A percentile compares a stretch with the other conserved stretches of the same genome.
Conservation (phyloP, 2,113 vertebrate genomes). For the Hipposideros armiger region DNA sequence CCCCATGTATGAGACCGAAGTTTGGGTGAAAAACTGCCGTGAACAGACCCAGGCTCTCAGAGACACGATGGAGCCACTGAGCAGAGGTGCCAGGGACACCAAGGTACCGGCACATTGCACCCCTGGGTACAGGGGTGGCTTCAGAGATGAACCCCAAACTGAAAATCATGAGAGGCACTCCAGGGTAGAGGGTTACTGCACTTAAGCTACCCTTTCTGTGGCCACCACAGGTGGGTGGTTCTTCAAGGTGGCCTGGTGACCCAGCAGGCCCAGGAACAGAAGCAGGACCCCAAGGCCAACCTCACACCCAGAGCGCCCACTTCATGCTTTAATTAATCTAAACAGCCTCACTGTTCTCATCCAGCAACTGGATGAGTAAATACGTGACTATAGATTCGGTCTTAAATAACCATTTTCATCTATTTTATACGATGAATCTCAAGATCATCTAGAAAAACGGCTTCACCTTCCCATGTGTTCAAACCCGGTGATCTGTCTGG, state of each 20-base stretch:
- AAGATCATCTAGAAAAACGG: fast-evolving
- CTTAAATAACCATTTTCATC: fast-evolving
- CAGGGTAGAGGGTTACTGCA: fast-evolving
- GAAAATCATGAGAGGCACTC: fast-evolving
- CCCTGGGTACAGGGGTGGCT: neutral
- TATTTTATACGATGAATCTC: neutral
- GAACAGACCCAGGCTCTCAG: neutral
- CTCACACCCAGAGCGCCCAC: fast-evolving
- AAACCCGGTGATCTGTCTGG: neutral
- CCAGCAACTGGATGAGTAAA: fast-evolving
- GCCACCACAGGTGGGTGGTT: neutral
- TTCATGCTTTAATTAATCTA: fast-evolving
- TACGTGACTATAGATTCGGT: too few species aligned
- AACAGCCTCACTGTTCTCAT: fast-evolving
- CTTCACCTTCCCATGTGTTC: fast-evolving
- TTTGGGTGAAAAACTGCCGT: fast-evolving
- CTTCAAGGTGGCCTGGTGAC: fast-evolving
- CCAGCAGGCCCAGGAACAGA: fast-evolving
- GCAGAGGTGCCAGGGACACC: fast-evolving
- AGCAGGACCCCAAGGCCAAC: fast-evolving
- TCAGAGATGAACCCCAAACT: neutral
- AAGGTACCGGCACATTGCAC: fast-evolving
- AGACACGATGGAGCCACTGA: fast-evolving
- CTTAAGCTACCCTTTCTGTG: too few species aligned
- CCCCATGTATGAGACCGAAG: neutral